These are phyloP conservation scores for Noctua janthina DNA, from an alignment of 2,888 invertebrate species.

Conservation along the genomic window DNA sequence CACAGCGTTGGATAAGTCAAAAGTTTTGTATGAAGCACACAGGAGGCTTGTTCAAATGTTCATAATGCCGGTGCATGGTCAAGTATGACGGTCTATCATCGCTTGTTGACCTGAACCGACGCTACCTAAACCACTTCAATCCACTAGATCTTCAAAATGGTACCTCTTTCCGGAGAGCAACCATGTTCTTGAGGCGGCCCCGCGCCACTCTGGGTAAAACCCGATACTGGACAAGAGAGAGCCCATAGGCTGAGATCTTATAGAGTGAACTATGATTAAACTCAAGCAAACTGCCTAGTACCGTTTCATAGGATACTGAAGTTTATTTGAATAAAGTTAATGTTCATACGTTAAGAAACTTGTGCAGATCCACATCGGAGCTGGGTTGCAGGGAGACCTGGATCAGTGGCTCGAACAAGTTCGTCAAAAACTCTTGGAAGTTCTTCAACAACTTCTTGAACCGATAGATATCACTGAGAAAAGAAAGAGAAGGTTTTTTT, in stretches of 20 bases:
- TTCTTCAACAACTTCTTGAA: constrained; percentile 97
- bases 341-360: constrained; percentile 90
- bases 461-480: constrained; percentile 97
- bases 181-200: neutral
- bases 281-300: neutral
- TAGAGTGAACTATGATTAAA: no score
- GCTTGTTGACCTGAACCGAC: neutral
- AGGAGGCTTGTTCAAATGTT: neutral
- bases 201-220: neutral
- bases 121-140: neutral
- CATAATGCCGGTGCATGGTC: neutral
- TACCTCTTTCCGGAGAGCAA: neutral
- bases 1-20: neutral
- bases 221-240: neutral
- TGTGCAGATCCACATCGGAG: constrained; percentile 97
- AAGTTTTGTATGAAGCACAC: neutral
- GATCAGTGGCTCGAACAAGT: constrained; percentile 98
- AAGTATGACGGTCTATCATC: neutral
- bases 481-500: constrained; percentile 41
- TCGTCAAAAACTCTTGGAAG: constrained; percentile 98
- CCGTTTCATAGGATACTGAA: neutral
- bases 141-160: neutral
- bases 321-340: neutral
- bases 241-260: neutral
- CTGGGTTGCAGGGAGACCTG: constrained; percentile 98